phyloP scores from a whole-genome alignment of 2,113 vertebrate species.

The Ochotona princeps region DNA sequence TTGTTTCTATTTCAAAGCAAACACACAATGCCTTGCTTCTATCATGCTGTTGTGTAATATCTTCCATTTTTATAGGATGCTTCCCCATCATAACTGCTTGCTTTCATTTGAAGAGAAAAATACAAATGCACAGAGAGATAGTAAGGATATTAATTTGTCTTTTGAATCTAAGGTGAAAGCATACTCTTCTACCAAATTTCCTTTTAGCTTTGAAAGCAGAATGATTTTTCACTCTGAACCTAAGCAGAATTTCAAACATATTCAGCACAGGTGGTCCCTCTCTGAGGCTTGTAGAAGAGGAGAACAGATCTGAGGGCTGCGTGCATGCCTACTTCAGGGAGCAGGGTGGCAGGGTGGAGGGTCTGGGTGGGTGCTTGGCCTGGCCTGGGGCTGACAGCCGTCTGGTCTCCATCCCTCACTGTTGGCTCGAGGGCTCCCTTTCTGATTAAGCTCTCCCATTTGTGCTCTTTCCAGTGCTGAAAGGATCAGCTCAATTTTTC shows the following conservation, averaged over 20 bases:
- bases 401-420: background rate
- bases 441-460: background rate
- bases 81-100: background rate
- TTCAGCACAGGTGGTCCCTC: background rate
- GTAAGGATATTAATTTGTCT: constrained; percentile 57
- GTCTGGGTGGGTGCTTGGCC: background rate
- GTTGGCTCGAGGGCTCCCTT: background rate
- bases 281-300: background rate
- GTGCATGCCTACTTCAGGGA: background rate
- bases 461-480: background rate
- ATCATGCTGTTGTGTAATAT: background rate
- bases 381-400: constrained; percentile 3
- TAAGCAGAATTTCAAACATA: constrained; percentile 42
- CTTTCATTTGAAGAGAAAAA: constrained; percentile 34
- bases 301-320: background rate
- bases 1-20: constrained; percentile 18
- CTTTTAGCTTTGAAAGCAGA: constrained; percentile 59
- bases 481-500: background rate
- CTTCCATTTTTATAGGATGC: background rate
- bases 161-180: constrained; percentile 55
- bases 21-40: background rate
- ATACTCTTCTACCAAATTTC: constrained; percentile 33
- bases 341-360: background rate
- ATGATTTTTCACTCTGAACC: constrained; percentile 40
- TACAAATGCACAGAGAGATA: constrained; percentile 12